These are phyloP conservation scores for Malurus splendens DNA, from an alignment of 2,797 vertebrate genomes.

Conservation along the genomic window DNA sequence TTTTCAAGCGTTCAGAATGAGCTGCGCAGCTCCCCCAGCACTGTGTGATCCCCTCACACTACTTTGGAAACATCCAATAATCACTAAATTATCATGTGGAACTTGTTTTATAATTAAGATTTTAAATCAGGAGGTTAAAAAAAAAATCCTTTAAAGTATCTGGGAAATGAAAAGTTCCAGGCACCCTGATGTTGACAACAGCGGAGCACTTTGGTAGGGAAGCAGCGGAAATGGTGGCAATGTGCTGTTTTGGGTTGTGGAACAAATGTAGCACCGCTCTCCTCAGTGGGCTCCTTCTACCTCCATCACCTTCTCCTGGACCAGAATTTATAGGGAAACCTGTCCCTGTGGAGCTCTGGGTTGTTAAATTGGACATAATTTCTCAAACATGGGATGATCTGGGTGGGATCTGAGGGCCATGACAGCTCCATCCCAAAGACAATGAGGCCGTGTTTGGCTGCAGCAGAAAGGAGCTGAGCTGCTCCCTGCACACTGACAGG, in stretches of 20 bases:
- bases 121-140: neutral
- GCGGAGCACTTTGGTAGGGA: neutral
- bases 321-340: neutral
- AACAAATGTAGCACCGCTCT: neutral
- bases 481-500: neutral
- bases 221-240: neutral
- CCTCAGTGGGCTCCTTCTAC: neutral
- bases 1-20: rapidly evolving
- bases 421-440: neutral
- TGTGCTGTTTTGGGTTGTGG: neutral
- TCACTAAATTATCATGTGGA: neutral
- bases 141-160: neutral
- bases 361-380: neutral
- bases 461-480: neutral
- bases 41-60: neutral
- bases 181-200: rapidly evolving
- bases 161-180: neutral
- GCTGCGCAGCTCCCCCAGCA: neutral
- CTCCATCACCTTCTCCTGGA: neutral
- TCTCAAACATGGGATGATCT: neutral
- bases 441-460: neutral
- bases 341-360: neutral
- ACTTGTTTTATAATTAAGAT: neutral
- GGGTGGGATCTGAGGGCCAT: neutral
- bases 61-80: neutral